A percentile compares a stretch with the other conserved stretches of the same genome.
phyloP scores from a whole-genome alignment of 1,140 invertebrate genomes.

The Lordiphosa clarofinis region DNA sequence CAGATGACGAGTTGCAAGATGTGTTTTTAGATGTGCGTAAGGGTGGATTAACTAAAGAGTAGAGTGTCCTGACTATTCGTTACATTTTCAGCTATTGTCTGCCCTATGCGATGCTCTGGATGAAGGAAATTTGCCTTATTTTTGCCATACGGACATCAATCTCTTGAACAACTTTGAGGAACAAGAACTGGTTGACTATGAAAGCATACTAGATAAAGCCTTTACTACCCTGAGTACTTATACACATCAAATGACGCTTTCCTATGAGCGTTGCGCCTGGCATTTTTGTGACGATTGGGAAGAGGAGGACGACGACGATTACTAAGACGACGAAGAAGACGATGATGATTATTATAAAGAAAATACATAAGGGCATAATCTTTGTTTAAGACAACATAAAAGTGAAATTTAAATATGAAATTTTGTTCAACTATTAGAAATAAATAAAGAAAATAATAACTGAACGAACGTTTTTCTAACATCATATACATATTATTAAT shows the following conservation, averaged over 20 bases:
- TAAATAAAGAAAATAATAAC: too few relatives aligned
- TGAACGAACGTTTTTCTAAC: too few relatives aligned
- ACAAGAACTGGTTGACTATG: constrained; percentile 9
- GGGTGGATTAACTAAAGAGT: neutral
- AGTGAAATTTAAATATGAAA: too few relatives aligned
- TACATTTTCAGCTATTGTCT: constrained; percentile 28
- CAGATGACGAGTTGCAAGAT: neutral
- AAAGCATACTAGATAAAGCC: neutral
- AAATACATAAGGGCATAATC: too few relatives aligned
- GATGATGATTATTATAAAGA: too few relatives aligned
- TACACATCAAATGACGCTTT: constrained; percentile 5
- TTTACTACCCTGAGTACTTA: constrained; percentile 20
- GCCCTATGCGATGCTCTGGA: constrained; percentile 21
- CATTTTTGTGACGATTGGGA: constrained; percentile 20
- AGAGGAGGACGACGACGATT: too few relatives aligned
- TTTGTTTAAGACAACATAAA: too few relatives aligned
- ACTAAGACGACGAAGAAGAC: too few relatives aligned
- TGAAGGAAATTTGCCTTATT: constrained; percentile 6
- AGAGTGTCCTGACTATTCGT: neutral
- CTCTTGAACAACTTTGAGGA: constrained; percentile 27
- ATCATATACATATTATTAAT: too few relatives aligned
- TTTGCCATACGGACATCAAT: constrained; percentile 21
- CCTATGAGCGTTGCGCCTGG: constrained; percentile 4
- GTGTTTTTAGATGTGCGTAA: constrained; percentile 29
- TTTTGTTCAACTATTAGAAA: too few relatives aligned